Conservation (phyloP, 2,888 invertebrate genomes). For the Lydus trimaculatus region DNA sequence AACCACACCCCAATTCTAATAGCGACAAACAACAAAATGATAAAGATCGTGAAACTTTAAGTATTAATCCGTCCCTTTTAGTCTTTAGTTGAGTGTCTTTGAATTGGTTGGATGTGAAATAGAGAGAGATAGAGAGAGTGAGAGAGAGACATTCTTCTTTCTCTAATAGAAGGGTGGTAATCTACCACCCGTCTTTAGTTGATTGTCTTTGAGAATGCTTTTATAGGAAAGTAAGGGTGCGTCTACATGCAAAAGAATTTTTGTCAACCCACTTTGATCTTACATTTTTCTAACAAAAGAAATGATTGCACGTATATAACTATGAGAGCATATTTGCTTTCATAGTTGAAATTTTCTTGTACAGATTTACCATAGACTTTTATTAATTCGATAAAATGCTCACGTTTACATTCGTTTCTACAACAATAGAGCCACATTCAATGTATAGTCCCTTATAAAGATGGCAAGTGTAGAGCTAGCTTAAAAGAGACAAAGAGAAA, state of each 20-base stretch:
- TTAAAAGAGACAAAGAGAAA: too few relatives aligned
- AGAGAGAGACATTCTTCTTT: too few relatives aligned
- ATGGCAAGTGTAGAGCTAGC: too few relatives aligned
- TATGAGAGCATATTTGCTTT: too few relatives aligned
- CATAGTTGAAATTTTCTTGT: too few relatives aligned
- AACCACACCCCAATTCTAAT: background rate
- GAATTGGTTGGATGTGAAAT: background rate
- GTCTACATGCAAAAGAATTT: background rate
- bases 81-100: conserved; percentile 1
- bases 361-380: too few relatives aligned
- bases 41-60: background rate
- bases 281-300: background rate
- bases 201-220: background rate
- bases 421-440: too few relatives aligned
- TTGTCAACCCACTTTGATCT: background rate
- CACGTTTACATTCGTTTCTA: too few relatives aligned
- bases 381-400: too few relatives aligned
- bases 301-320: background rate
- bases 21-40: background rate
- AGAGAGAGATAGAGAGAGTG: too few relatives aligned
- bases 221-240: background rate
- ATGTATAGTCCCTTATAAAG: too few relatives aligned
- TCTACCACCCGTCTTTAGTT: background rate
- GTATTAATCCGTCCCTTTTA: background rate
- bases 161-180: too few relatives aligned